Base-by-base conservation (phyloP, 2,113 vertebrate species). In the Smithornis capensis region DNA sequence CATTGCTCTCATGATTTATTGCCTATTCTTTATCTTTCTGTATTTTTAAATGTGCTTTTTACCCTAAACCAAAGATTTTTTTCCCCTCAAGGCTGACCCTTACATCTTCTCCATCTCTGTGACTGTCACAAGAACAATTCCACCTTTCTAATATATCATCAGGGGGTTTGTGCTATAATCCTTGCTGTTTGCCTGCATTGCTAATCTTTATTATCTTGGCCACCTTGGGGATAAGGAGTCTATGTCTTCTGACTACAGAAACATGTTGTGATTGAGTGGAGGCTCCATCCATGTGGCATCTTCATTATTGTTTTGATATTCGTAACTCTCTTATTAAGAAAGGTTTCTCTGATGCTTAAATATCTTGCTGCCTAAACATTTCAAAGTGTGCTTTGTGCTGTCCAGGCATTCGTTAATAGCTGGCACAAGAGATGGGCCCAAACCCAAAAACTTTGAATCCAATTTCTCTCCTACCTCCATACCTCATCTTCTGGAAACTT, bases 1-100 rank as follows among this genome's bases (percentile, higher is more conserved):
- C 13, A 59, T 95, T 94, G 94, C 33, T 40, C 52, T 71, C 60
- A 29, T 31, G 44, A 81, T 97, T 97, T 96, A 91, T 79, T 76
- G 82, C 44, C 92, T 87, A 78, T 73, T 94, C 87, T 89, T 77
- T 68, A 94, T 65, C 83, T 93, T 92, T 94, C 53, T 76, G 0
- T 93, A 90, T 94, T 96, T 93, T 95, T 70, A 93, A 96, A 73
- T 91, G 27, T 56, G 62, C 71, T 93, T 97, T 95, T 23, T 60
- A 55, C 49, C 91, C 78, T 87, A 57, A 87, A 67, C 15, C 11
- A 25, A 87, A 68, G 18, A 28, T 37, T 91, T 96, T 94, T 91
- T 68, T 92, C 65, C 19, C 6, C 57, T 44, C 28, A 88, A 14
- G 15, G 31, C 29, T 78, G 55, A 78, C 73, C 4, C 9, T 67